Conservation (phyloP, 1,140 invertebrate genomes). For the Plodia interpunctella region DNA sequence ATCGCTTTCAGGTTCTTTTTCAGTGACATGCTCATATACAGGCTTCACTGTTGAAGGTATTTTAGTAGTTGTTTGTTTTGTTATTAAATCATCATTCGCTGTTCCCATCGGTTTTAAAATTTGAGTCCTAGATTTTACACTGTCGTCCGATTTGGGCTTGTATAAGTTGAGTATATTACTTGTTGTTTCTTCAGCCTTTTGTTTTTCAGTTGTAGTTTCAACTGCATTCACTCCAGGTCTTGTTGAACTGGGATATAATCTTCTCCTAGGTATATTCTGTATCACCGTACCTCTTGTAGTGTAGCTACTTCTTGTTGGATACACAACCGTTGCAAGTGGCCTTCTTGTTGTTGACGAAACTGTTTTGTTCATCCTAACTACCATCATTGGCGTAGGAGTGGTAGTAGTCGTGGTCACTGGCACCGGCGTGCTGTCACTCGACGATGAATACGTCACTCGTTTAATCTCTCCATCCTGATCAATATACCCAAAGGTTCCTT, state of each 20-base stretch:
- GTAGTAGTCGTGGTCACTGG: slow-evolving; percentile 68
- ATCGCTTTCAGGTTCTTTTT: slow-evolving; percentile 60
- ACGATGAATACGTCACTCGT: slow-evolving; percentile 87
- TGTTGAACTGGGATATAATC: slow-evolving; percentile 50
- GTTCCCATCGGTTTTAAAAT: slow-evolving; percentile 47
- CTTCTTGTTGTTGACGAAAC: slow-evolving; percentile 68
- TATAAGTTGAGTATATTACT: slow-evolving; percentile 50
- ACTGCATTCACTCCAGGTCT: slow-evolving; percentile 35
- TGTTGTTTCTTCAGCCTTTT: slow-evolving; percentile 54
- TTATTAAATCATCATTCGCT: slow-evolving; percentile 49
- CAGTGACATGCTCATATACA: slow-evolving; percentile 68
- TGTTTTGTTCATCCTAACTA: slow-evolving; percentile 69
- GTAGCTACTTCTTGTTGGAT: slow-evolving; percentile 64
- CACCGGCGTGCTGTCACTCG: slow-evolving; percentile 73
- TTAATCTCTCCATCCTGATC: slow-evolving; percentile 89
- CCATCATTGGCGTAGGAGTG: slow-evolving; percentile 60
- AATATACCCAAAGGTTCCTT: slow-evolving; percentile 91
- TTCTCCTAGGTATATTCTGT: slow-evolving; percentile 79
- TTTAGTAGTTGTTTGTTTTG: slow-evolving; percentile 57
- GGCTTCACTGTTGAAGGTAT: slow-evolving; percentile 67
- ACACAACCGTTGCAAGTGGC: slow-evolving; percentile 67
- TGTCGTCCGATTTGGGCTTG: slow-evolving; percentile 52
- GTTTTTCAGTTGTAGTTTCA: slow-evolving; percentile 51
- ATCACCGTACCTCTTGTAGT: slow-evolving; percentile 78
- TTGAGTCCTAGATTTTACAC: slow-evolving; percentile 46